A percentile compares a stretch with the other conserved stretches of the same genome.
phyloP scores from a whole-genome alignment of 2,888 invertebrate species.

The Harmothoe impar region DNA sequence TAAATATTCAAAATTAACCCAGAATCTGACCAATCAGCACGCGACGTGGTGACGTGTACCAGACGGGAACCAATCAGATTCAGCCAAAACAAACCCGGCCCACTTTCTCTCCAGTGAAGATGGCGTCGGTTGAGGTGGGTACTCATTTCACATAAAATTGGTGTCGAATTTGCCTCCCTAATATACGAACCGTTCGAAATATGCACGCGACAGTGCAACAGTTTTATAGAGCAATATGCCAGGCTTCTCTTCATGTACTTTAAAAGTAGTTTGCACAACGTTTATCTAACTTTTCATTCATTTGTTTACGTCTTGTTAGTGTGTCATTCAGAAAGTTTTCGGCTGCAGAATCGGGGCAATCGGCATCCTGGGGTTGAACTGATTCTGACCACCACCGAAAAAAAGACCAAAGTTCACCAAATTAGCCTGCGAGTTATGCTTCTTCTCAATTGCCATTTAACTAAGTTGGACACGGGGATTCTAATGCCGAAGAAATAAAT shows the following conservation, averaged over 20 bases:
- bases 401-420: conserved; percentile 56
- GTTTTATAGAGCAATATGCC: not conserved
- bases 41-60: conserved; percentile 23
- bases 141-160: conserved; percentile 1
- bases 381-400: conserved; percentile 40
- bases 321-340: conserved; percentile 61
- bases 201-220: conserved; percentile 21
- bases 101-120: conserved; percentile 71
- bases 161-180: not conserved
- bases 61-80: conserved; percentile 64
- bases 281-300: conserved; percentile 59
- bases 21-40: conserved; percentile 37
- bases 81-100: conserved; percentile 61
- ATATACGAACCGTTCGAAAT: not conserved
- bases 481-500: not conserved
- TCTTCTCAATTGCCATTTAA: not conserved
- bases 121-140: conserved; percentile 80
- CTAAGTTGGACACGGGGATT: not conserved
- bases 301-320: conserved; percentile 52
- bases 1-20: conserved; percentile 63
- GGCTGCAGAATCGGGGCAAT: conserved; percentile 23
- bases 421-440: not conserved
- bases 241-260: not conserved
- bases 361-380: not conserved
- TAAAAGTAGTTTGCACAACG: conserved; percentile 7